Evolutionary conservation across 2,888 invertebrate species (phyloP).

Genomic region (Drosophila recens): DNA sequence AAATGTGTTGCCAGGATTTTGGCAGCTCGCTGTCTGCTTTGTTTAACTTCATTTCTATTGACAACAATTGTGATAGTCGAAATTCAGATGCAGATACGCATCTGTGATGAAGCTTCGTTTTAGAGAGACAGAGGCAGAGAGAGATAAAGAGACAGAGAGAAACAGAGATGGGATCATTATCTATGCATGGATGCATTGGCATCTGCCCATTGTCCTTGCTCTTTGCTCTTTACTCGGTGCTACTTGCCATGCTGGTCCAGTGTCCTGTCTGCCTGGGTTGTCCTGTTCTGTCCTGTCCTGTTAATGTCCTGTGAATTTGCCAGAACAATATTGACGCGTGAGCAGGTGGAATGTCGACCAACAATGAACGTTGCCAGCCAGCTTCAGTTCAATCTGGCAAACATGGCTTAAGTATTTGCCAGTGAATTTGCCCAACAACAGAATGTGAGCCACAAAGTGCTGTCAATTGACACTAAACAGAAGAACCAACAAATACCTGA

Average conservation of each 20-base stretch:
- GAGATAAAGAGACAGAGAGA: not conserved
- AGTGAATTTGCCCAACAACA: slow-evolving; percentile 10
- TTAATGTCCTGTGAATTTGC: slow-evolving; percentile 35
- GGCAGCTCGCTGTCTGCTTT: slow-evolving; percentile 11
- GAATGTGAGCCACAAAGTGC: slow-evolving; percentile 27
- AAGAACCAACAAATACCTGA: slow-evolving; percentile 3
- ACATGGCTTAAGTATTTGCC: slow-evolving; percentile 42
- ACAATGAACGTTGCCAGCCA: slow-evolving; percentile 11
- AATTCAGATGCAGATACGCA: slow-evolving; percentile 30
- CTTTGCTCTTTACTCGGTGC: slow-evolving; percentile 20
- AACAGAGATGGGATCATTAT: slow-evolving; percentile 45
- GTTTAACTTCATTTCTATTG: slow-evolving; percentile 21
- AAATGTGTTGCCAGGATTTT: not conserved
- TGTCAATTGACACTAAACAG: slow-evolving; percentile 18
- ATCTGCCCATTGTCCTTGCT: slow-evolving; percentile 64
- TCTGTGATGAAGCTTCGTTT: slow-evolving; percentile 32
- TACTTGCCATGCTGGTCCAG: slow-evolving; percentile 10
- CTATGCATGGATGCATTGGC: slow-evolving; percentile 67
- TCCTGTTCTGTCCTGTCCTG: slow-evolving; percentile 5
- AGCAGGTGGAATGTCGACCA: slow-evolving; percentile 12
- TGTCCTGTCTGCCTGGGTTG: too few species aligned
- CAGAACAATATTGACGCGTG: slow-evolving; percentile 48
- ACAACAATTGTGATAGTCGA: slow-evolving; percentile 16
- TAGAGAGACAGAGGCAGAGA: not conserved
- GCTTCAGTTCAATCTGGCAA: slow-evolving; percentile 18